phyloP scores from a whole-genome alignment of 2,113 vertebrate species.

The Martes martes region DNA sequence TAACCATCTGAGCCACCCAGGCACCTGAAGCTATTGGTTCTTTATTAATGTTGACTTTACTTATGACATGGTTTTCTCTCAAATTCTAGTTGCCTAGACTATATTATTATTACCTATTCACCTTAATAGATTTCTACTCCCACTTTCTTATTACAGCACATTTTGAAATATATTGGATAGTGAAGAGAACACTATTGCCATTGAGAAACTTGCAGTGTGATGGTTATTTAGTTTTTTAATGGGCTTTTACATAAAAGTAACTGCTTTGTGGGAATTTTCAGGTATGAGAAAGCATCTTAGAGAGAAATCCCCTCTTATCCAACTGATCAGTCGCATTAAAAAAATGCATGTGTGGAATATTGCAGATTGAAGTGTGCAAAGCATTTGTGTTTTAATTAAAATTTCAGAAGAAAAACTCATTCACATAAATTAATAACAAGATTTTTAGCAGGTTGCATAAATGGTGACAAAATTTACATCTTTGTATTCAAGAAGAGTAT shows the following conservation, averaged over 20 bases:
- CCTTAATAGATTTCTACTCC: background rate
- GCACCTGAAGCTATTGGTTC: background rate
- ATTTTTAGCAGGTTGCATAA: constrained; percentile 81
- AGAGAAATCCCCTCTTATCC: constrained; percentile 36
- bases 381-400: constrained; percentile 82
- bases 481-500: constrained; percentile 82
- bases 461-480: constrained; percentile 82
- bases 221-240: constrained; percentile 51
- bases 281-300: constrained; percentile 59
- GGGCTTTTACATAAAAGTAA: constrained; percentile 40
- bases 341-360: constrained; percentile 63
- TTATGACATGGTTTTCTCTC: background rate
- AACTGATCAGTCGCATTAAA: constrained; percentile 69
- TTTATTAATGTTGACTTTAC: background rate
- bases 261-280: constrained; percentile 46
- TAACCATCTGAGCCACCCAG: too few species aligned
- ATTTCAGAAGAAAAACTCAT: constrained; percentile 79
- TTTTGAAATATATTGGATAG: background rate
- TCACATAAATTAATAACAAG: constrained; percentile 81
- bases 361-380: constrained; percentile 75
- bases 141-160: background rate
- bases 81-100: background rate
- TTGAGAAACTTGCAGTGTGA: background rate
- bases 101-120: background rate
- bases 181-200: constrained; percentile 38